Evolutionary conservation across 2,888 invertebrate genomes (phyloP), one percentile per base, ranked within the genome.

Genomic region (Temnothorax rugatulus): DNA sequence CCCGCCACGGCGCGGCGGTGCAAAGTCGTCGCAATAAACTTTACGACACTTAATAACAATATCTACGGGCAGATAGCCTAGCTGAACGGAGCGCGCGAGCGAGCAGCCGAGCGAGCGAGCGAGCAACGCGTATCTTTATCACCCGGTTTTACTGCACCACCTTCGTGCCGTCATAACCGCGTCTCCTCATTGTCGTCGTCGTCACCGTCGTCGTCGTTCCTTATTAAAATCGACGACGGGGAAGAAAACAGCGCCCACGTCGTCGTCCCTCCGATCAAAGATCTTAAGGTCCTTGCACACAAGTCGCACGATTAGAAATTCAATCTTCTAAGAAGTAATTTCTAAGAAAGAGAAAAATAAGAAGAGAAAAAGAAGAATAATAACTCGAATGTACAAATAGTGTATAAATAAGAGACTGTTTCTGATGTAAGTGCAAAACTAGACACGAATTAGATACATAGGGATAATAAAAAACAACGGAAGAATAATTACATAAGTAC

Each of bases 1-100:
- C 90, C 83, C 84, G 71, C 29, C 69, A 50, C 52, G 50, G 57
- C 68, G 84, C 52, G 50, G 57, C 68, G 85, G 59, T 82, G 77
- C 82, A 87, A 82, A 90, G 84, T 85, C 89, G 75, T 66, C 64
- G 90, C 76, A 90, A 91, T 90, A 90, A 90, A 90, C 83, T 90
- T 90, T 90, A 90, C 88, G 90, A 90, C 88, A 88, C 83, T 91
- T 91, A 90, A 90, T 90, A 91, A 90, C 91, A 90, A 91, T 91
- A 90, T 90, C 91, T 75, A 86, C 81, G 66, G 34, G 57, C 76
- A 82, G 73, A 75, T 82, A 81, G 81, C 61, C 68, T 82, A 41
- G 57, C 15, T 79, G 71, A 86, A 84, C 81, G 82, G 69, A 47
- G 64, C 75, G 87, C 79, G 69, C 47, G 75, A 34, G 79, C 13